Percentiles rank a stretch among this genome's conserved stretches.
phyloP scores from a whole-genome alignment of 2,797 vertebrate species.

The Hoplostethus atlanticus region DNA sequence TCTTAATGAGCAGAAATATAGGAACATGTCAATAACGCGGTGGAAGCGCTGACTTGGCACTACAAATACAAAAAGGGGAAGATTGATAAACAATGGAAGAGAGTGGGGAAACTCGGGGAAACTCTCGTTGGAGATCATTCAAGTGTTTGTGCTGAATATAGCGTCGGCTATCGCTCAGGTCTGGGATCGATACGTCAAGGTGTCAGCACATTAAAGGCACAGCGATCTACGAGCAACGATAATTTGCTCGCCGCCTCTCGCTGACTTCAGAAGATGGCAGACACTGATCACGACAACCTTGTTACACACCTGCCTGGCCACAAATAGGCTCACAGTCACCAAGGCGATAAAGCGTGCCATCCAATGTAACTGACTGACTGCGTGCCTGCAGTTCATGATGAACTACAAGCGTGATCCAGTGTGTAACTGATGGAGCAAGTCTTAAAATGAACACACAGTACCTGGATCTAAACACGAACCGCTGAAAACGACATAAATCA shows the following conservation, averaged over 20 bases:
- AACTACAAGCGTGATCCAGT: background rate
- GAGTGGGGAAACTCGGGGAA: background rate
- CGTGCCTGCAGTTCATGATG: too few relatives aligned
- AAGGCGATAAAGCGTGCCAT: constrained; percentile 30
- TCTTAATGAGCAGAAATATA: constrained; percentile 62
- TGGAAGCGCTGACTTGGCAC: constrained; percentile 18
- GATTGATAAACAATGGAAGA: background rate
- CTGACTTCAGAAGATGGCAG: constrained; percentile 23
- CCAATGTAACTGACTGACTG: constrained; percentile 12
- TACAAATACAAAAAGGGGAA: background rate
- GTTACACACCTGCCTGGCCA: constrained; percentile 52
- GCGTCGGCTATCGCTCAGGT: constrained; percentile 1
- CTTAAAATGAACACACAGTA: too few relatives aligned
- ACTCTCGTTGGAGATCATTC: constrained; percentile 11
- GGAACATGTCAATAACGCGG: constrained; percentile 55
- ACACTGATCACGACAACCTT: constrained; percentile 43
- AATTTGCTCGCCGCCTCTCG: background rate
- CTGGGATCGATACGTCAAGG: constrained; percentile 30
- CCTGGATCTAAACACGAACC: too few relatives aligned
- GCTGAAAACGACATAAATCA: too few relatives aligned
- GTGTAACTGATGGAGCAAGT: constrained; percentile 14
- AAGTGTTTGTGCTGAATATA: background rate
- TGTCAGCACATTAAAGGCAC: constrained; percentile 26
- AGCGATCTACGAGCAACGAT: too few relatives aligned
- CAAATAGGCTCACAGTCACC: constrained; percentile 37